Base-by-base conservation (phyloP, 2,888 invertebrate species). In the Gastracanthus pulcherrimus region DNA sequence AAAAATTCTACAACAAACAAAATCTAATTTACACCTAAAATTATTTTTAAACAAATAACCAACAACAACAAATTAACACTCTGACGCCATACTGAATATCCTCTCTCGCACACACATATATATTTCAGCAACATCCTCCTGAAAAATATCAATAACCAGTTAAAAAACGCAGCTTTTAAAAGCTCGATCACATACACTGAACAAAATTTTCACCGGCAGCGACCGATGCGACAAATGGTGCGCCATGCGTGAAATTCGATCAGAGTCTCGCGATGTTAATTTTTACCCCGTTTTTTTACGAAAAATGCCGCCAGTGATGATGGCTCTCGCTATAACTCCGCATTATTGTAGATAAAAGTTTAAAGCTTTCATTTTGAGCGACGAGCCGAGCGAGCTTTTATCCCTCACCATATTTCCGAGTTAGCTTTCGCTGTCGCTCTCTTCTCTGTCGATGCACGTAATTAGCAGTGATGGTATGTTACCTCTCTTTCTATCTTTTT, bases 261-360 rank as follows among this genome's bases (percentile, higher is more conserved):
- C 75, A 78, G 62, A 72, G 71, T 78, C 71, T 64, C 41, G 26
- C 60, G 45, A 67, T 45, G 62, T 67, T 76, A 64, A 70, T 80
- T 76, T 51, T 71, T 48, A 7, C 26, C 58, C 60, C 23, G 11
- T n/a, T 31, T 31, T 16, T 36, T 36, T 34, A 19, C 41, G 41
- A 62, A 71, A 71, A 71, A 71, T 51, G 31, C 29, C 69, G 11
- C n/a, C 64, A n/a, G n/a, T n/a, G n/a, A n/a, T n/a, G n/a, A n/a
- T n/a, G 51, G 6, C 26, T 19, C 16, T 58, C 48, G 31, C 19
- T 51, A 71, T 38, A 78, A 71, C 38, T 80, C 55, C 66, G 58
- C 36, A 76, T 80, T 76, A 80, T 70, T 64, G 51, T 70, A 38
- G 76, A 76, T 76, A 76, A 76, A 80, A 80, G 64, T 80, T 76